A percentile compares a stretch with the other conserved stretches of the same genome.
phyloP scores from a whole-genome alignment of 2,797 vertebrate genomes.

The Choloepus didactylus region DNA sequence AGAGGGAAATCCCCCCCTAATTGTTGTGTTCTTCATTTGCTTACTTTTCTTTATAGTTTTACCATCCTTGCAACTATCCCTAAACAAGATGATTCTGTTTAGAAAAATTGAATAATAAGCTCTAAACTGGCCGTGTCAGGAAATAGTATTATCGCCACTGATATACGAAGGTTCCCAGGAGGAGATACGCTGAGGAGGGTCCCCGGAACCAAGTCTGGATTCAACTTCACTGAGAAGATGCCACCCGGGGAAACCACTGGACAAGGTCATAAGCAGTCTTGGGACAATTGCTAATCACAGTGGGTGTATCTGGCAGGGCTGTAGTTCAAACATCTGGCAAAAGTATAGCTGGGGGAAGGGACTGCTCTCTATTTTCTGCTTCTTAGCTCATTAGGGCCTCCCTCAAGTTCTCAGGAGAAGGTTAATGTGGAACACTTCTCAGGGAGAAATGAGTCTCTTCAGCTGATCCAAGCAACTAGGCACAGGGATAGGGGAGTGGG shows the following conservation, averaged over 20 bases:
- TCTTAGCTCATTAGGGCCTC: not conserved
- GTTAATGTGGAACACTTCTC: not conserved
- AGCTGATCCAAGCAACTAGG: not conserved
- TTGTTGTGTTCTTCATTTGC: not conserved
- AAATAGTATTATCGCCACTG: not conserved
- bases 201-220: not conserved
- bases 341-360: not conserved
- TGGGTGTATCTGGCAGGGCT: not conserved
- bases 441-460: not conserved
- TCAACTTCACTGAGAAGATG: not conserved
- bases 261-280: not conserved
- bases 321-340: not conserved
- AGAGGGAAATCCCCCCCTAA: not conserved
- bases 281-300: not conserved
- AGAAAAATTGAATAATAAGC: not conserved
- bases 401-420: not conserved
- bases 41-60: not conserved
- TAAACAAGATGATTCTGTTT: not conserved
- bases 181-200: not conserved
- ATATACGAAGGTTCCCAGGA: not conserved
- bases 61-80: not conserved
- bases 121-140: not conserved
- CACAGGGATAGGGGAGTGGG: fast-evolving
- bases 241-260: not conserved
- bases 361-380: not conserved